Conservation (phyloP, 2,888 invertebrate genomes). For the Chironomus tentans region DNA sequence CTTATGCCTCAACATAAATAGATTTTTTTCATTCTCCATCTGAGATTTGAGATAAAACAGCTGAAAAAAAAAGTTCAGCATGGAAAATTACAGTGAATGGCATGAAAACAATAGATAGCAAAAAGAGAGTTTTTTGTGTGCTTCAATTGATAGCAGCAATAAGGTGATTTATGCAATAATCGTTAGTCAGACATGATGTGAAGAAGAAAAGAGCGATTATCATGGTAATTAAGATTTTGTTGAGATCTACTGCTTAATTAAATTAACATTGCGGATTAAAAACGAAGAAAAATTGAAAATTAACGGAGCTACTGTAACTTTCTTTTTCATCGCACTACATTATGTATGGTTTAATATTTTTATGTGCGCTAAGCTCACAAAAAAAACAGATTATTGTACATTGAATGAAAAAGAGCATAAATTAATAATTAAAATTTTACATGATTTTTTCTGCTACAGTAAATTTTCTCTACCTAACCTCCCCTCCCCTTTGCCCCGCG, state of each 20-base stretch:
- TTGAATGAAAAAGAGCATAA: neutral
- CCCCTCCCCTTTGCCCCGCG: no score
- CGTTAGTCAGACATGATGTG: neutral
- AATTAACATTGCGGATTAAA: conserved; percentile 13
- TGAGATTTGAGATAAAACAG: neutral
- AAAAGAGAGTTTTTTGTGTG: neutral
- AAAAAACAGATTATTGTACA: neutral
- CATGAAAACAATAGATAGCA: neutral
- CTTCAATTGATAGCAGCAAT: neutral
- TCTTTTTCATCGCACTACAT: conserved; percentile 10
- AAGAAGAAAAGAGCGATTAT: neutral
- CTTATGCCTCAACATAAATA: neutral
- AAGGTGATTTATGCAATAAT: neutral
- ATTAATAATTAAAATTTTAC: neutral
- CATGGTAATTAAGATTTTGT: conserved; percentile 10
- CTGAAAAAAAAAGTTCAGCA: neutral
- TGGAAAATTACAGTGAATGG: neutral
- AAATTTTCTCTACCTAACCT: neutral
- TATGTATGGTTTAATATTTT: neutral
- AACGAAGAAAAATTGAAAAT: neutral
- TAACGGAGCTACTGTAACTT: conserved; percentile 5
- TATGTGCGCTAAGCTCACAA: neutral
- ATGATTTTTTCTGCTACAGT: neutral
- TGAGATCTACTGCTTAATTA: conserved; percentile 1
- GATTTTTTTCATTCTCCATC: neutral